These are phyloP conservation scores for Coilia nasus DNA, from an alignment of 2,797 vertebrate species.

Conservation along the genomic window DNA sequence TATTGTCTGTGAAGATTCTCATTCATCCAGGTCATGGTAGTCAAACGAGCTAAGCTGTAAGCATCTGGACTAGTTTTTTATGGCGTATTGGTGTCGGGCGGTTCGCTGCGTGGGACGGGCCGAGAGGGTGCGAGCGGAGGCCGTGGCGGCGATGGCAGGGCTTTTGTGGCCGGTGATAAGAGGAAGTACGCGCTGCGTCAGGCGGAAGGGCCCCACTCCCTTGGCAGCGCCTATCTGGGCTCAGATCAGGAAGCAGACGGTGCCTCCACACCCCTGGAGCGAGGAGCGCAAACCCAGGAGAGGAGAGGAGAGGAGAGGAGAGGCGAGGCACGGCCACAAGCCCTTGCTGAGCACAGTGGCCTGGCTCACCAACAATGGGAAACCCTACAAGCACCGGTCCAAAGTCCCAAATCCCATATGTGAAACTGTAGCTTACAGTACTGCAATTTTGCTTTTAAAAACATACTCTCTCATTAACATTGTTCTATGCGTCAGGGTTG, in stretches of 20 bases:
- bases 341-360: not conserved
- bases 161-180: not conserved
- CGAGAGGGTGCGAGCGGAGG: not conserved
- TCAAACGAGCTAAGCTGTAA: no score
- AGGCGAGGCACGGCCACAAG: not conserved
- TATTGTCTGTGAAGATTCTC: no score
- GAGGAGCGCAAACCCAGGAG: not conserved
- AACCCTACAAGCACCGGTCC: not conserved
- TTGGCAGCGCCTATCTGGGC: conserved; percentile 7
- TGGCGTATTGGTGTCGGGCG: no score
- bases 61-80: no score
- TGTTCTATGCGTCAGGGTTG: not conserved
- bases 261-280: not conserved
- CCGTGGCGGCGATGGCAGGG: not conserved
- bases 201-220: conserved; percentile 35
- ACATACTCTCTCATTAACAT: not conserved
- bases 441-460: not conserved
- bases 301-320: no score
- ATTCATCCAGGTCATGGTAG: no score
- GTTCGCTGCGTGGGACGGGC: no score
- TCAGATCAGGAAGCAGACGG: conserved; percentile 32
- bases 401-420: not conserved
- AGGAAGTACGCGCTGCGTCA: not conserved
- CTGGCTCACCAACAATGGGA: not conserved
- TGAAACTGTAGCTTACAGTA: not conserved